Evolutionary conservation across 2,888 invertebrate species (phyloP).

Genomic region (Lasioglossum marginatum): DNA sequence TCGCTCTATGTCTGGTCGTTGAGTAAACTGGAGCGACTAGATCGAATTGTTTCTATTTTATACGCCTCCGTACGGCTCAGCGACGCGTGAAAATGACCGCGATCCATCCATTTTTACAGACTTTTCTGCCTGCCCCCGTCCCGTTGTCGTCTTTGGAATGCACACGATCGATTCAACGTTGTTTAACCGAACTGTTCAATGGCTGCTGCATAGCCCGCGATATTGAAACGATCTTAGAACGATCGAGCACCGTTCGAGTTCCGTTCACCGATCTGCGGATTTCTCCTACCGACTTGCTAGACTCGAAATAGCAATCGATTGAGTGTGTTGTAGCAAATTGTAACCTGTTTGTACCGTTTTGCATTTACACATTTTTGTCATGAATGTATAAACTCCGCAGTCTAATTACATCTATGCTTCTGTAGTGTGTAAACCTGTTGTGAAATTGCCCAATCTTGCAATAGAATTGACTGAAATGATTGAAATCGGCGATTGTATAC

Average conservation of each 20-base stretch:
- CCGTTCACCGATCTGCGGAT: constrained; percentile 18
- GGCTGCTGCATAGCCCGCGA: background rate
- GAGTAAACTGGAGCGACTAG: constrained; percentile 22
- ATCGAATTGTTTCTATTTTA: constrained; percentile 38
- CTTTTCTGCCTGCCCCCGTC: constrained; percentile 10
- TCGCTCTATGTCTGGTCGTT: constrained; percentile 7
- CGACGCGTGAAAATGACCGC: constrained; percentile 54
- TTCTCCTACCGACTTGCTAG: constrained; percentile 15
- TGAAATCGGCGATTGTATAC: too few species aligned
- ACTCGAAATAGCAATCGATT: background rate
- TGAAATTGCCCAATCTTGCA: background rate
- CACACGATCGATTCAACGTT: constrained; percentile 48
- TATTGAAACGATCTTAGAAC: constrained; percentile 7
- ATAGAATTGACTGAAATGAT: background rate
- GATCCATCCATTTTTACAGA: constrained; percentile 35
- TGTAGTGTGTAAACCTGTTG: background rate
- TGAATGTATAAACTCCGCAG: background rate
- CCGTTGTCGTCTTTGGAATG: constrained; percentile 20
- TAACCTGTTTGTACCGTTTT: background rate
- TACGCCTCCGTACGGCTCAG: constrained; percentile 9
- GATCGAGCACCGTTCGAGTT: background rate
- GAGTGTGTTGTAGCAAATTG: background rate
- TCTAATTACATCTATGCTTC: background rate
- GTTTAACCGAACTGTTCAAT: constrained; percentile 43
- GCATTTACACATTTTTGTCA: background rate